Evolutionary conservation across 2,888 invertebrate genomes (phyloP), one percentile per base, ranked within the genome.

Genomic region (Perizoma affinitatum): DNA sequence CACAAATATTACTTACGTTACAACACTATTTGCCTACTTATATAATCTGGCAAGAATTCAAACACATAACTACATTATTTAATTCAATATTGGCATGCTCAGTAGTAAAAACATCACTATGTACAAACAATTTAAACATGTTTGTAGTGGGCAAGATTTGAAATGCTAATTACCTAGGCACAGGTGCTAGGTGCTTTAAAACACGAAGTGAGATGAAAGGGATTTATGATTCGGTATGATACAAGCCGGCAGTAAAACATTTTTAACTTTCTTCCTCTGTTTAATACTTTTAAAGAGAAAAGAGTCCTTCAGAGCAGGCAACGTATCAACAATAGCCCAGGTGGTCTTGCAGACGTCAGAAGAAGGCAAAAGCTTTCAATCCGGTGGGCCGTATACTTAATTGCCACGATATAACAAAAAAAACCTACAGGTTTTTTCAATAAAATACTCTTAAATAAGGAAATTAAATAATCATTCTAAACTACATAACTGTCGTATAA

Each of bases 1-100:
- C 22, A 22, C 22, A 22, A 22, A 22, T 22, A 22, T 48, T 54
- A 47, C 47, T 35, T 9, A 8, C 34, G 22, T 51, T 46, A 36
- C 46, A 35, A 57, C 51, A 51, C 35, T 54, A 42, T 55, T 55
- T 55, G 42, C 36, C 9, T n/a, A 36, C 36, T 6, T 44, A 55
- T 36, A 54, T 46, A 40, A 40, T 47, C n/a, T 41, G 34, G 33
- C 47, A 47, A 47, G 10, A 36, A 45, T 22, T n/a, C 45, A n/a
- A 38, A 52, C 11, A 35, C 7, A 6, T 43, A n/a, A 34, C 34
- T 36, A 52, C 52, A 52, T 43, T 44, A 51, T 6, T 33, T 10
- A 43, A 9, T 11, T 53, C 36, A 45, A 53, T 50, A 54, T 44
- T 44, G 22, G 44, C 11, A 22, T 22, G 44, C 44, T 2, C 22